Percentiles rank a stretch among this genome's conserved stretches.
phyloP scores from a whole-genome alignment of 2,888 invertebrate genomes.

The Dicycla oo region DNA sequence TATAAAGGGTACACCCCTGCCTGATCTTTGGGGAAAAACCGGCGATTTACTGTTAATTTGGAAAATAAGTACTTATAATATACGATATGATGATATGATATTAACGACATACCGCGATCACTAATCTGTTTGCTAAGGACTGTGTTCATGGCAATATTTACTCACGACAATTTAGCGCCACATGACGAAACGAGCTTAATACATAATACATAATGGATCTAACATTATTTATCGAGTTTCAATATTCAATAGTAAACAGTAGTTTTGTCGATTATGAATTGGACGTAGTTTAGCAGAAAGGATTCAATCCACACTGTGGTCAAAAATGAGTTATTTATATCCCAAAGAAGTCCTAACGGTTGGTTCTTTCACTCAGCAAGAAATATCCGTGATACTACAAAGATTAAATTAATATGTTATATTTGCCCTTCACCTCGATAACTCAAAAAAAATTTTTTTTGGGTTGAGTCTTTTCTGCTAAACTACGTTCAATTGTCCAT shows the following conservation, averaged over 20 bases:
- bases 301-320: no score
- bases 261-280: background rate
- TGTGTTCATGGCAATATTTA: slow-evolving; percentile 37
- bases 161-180: slow-evolving; percentile 18
- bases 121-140: slow-evolving; percentile 39
- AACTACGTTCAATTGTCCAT: no score
- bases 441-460: no score
- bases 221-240: background rate
- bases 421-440: no score
- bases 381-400: no score
- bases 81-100: no score
- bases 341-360: no score
- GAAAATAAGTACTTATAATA: background rate
- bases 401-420: no score
- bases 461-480: no score
- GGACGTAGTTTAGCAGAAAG: no score
- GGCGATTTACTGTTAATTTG: background rate
- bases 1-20: background rate
- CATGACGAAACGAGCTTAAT: background rate
- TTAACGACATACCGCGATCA: background rate
- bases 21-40: background rate
- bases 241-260: background rate
- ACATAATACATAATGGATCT: background rate
- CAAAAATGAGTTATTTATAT: no score
- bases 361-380: no score